These are phyloP conservation scores for Phaedon cochleariae DNA, from an alignment of 2,888 invertebrate genomes.

Conservation along the genomic window DNA sequence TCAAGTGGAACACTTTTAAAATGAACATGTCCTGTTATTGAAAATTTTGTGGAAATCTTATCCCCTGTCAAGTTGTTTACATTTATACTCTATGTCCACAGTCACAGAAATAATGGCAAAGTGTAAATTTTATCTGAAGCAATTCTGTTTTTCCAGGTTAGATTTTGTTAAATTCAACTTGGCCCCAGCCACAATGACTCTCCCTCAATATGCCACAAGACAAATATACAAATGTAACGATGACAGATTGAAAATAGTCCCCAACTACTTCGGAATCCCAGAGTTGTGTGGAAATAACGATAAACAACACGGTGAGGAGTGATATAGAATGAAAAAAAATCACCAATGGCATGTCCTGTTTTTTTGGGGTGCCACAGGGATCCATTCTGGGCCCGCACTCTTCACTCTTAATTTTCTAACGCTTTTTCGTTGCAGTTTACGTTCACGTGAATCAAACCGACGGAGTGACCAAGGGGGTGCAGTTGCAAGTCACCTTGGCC, in stretches of 20 bases:
- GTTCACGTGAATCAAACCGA: conserved; percentile 48
- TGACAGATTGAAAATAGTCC: conserved; percentile 66
- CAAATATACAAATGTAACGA: conserved; percentile 60
- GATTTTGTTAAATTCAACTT: conserved; percentile 68
- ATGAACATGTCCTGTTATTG: too few species aligned
- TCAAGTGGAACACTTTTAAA: too few species aligned
- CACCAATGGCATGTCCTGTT: not conserved
- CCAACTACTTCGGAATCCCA: conserved; percentile 65
- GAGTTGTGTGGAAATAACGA: conserved; percentile 70
- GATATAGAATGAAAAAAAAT: too few species aligned
- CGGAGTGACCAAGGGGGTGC: conserved; percentile 42
- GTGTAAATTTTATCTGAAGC: too few species aligned
- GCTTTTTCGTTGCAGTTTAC: too few species aligned
- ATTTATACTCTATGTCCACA: too few species aligned
- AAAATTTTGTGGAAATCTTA: too few species aligned
- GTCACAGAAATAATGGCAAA: too few species aligned
- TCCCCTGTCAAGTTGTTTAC: too few species aligned
- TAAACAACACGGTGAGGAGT: conserved; percentile 68
- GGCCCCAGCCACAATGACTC: conserved; percentile 49
- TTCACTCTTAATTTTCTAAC: not conserved
- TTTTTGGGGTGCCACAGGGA: not conserved
- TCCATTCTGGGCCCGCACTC: not conserved
- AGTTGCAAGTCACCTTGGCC: conserved; percentile 44
- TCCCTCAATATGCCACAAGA: conserved; percentile 58
- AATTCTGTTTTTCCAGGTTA: conserved; percentile 55